A percentile compares a stretch with the other conserved stretches of the same genome.
Evolutionary conservation across 1,140 invertebrate species (phyloP).

Genomic region (Caenorhabditis tropicalis): DNA sequence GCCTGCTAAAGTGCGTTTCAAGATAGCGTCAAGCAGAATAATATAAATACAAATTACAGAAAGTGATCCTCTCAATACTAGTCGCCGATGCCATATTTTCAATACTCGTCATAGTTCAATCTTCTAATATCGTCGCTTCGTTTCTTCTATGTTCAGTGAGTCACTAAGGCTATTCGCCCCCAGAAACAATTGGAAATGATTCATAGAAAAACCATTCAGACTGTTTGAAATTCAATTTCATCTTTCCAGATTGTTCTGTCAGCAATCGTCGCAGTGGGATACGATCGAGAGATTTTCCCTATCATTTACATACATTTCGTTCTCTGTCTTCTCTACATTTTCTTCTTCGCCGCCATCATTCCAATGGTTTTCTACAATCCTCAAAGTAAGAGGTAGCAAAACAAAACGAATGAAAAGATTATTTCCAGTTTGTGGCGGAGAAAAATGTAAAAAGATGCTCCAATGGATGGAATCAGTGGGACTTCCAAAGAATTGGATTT

Average conservation of each 20-base stretch:
- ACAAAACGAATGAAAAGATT: too few species aligned
- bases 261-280: not conserved
- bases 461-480: not conserved
- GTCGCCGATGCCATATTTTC: not conserved
- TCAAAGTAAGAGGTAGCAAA: too few species aligned
- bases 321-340: not conserved
- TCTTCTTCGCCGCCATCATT: not conserved
- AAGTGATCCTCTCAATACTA: not conserved
- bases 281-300: not conserved
- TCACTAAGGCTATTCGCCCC: not conserved
- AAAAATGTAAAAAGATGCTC: too few species aligned
- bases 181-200: too few species aligned
- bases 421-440: too few species aligned
- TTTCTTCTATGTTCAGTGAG: not conserved
- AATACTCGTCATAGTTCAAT: not conserved
- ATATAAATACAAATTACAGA: not conserved
- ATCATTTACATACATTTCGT: constrained; percentile 8
- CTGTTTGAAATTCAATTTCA: too few species aligned
- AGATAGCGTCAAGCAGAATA: not conserved
- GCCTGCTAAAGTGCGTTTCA: not conserved
- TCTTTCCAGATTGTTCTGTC: too few species aligned
- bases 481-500: not conserved
- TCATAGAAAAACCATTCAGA: too few species aligned
- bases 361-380: not conserved
- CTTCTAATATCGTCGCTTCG: not conserved